phyloP scores from a whole-genome alignment of 1,140 invertebrate species.

The Nilaparvata lugens region DNA sequence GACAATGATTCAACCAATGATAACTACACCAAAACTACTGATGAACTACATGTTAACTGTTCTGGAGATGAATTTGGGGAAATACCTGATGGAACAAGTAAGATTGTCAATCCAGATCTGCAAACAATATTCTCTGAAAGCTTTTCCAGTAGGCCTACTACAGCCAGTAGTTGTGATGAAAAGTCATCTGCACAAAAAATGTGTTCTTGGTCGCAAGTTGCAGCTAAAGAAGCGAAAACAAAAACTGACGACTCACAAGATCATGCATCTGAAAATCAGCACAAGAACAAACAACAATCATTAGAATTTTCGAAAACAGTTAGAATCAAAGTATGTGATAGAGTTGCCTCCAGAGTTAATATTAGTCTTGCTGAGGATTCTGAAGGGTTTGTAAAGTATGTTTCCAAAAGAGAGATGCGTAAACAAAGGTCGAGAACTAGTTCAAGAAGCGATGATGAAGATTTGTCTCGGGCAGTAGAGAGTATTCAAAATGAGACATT shows the following conservation, averaged over 20 bases:
- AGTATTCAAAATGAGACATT: background rate
- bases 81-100: conserved; percentile 10
- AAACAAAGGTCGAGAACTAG: conserved; percentile 36
- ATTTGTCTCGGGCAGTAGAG: background rate
- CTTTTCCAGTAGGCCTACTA: background rate
- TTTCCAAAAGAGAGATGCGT: conserved; percentile 37
- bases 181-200: too few relatives aligned
- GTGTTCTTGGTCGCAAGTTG: conserved; percentile 7
- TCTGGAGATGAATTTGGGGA: conserved; percentile 2
- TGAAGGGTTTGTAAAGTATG: conserved; percentile 41
- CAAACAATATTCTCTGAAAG: background rate
- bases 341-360: too few relatives aligned
- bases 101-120: background rate
- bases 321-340: too few relatives aligned
- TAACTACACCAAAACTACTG: background rate
- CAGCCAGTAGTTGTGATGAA: too few relatives aligned
- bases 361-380: conserved; percentile 35
- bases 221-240: conserved; percentile 10
- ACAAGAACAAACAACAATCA: too few relatives aligned
- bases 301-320: too few relatives aligned
- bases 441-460: background rate
- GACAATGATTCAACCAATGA: too few relatives aligned
- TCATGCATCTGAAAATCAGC: too few relatives aligned
- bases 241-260: background rate
- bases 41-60: background rate